Percentiles rank a stretch among this genome's conserved stretches.
Evolutionary conservation across 2,113 vertebrate species (phyloP).

Genomic region (Sialia sialis): DNA sequence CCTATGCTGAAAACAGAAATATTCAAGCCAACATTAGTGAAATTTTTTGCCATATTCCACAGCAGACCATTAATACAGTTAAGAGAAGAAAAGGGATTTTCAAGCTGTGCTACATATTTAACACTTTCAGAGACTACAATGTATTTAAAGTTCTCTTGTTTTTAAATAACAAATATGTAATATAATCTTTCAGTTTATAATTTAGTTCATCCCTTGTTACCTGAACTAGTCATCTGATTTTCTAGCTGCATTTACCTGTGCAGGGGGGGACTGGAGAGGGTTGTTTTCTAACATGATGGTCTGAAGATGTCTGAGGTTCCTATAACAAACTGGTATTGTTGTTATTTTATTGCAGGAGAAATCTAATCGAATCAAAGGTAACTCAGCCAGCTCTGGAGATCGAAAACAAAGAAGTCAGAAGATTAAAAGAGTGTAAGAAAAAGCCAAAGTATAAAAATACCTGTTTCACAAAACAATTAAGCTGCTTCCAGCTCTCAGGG

Average conservation of each 20-base stretch:
- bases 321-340: conserved; percentile 89
- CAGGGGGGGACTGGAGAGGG: conserved; percentile 91
- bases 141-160: neutral
- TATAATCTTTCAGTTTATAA: neutral
- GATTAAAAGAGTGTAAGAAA: neutral
- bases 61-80: neutral
- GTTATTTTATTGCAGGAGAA: conserved; percentile 98
- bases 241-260: conserved; percentile 82
- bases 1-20: neutral
- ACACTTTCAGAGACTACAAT: neutral
- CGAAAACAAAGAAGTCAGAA: conserved; percentile 20
- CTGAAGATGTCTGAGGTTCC: conserved; percentile 90
- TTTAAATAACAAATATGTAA: neutral
- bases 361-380: conserved; percentile 93
- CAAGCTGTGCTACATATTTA: neutral
- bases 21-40: neutral
- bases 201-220: neutral
- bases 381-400: conserved; percentile 85
- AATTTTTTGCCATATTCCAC: neutral
- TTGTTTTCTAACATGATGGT: conserved; percentile 94
- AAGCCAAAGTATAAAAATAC: neutral
- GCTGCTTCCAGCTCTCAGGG: neutral
- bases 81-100: neutral
- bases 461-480: neutral
- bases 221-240: neutral